Conservation (phyloP, 1,140 invertebrate species). For the Cydia fagiglandana region DNA sequence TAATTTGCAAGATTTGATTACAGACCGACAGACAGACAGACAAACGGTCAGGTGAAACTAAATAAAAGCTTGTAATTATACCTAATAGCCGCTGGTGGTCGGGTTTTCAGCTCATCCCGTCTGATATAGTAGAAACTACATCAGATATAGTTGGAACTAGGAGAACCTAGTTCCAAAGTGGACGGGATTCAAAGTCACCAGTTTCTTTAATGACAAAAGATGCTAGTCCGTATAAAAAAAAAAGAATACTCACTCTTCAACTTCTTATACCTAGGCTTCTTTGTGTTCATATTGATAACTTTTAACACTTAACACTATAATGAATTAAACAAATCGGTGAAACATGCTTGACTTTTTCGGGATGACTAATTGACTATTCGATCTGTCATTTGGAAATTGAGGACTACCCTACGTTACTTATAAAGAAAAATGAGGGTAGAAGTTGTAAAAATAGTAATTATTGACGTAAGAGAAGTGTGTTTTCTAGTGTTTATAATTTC, state of each 20-base stretch:
- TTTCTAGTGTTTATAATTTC: background rate
- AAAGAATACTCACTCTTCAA: conserved; percentile 19
- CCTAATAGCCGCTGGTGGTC: too few species aligned
- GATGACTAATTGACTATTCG: background rate
- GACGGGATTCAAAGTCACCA: too few species aligned
- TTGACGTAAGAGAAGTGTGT: background rate
- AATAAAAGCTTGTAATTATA: too few species aligned
- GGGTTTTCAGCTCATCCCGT: too few species aligned
- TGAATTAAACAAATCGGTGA: background rate
- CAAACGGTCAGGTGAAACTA: too few species aligned
- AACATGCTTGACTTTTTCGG: background rate
- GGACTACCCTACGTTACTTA: background rate
- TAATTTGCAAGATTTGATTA: too few species aligned
- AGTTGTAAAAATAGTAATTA: background rate
- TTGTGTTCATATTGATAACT: conserved; percentile 2
- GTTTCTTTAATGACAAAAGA: too few species aligned
- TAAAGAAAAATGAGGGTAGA: background rate
- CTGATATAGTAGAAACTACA: too few species aligned
- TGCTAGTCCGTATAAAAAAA: too few species aligned
- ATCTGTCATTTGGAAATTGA: background rate
- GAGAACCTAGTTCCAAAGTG: too few species aligned
- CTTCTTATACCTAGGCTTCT: conserved; percentile 22
- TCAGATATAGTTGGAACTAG: too few species aligned
- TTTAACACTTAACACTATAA: conserved; percentile 10
- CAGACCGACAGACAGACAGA: too few species aligned